Base-by-base conservation (phyloP, 2,888 invertebrate species). In the Stictocephala bisonia region DNA sequence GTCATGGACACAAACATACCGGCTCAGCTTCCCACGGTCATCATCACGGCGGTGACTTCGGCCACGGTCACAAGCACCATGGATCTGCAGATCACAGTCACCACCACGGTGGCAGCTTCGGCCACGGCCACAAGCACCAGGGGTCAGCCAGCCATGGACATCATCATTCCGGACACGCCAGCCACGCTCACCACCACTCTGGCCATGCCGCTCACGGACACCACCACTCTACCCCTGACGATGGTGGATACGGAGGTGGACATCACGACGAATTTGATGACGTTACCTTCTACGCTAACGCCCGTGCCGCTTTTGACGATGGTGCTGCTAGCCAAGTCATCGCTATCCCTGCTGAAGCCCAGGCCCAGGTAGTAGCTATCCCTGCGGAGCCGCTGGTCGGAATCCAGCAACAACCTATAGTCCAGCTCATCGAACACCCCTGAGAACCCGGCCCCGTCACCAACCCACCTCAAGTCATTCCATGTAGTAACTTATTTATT, bases 21-120 rank as follows among this genome's bases (percentile, higher is more conserved):
- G 84, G 84, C 1, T 81, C 85, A n/a, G 82, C 83, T 0, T 85
- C 75, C 7, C 79, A 79, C 48, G 76, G 73, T 20, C 79, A 87
- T 76, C 87, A 87, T 74, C 87, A 87, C 75, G 86, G 86, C 80
- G 82, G 84, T 71, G 86, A 84, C 50, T 84, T 85, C 75, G 82
- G 86, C 82, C 77, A 82, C 6, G 84, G 84, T 0, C 83, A 85
- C 72, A 85, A 86, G 77, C 85, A 85, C 7, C 81, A 85, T 20
- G 84, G 85, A 1, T 81, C 85, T n/a, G 82, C 83, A 0, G 85
- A 76, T 1, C 80, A 80, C 56, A 66, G 71, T 27, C 79, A 79
- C 58, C 74, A 77, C 27, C 80, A 80, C 70, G 70, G 75, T 15
- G 79, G 79, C 0, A 73, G 76, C 48, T 68, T 73, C 64, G 77